phyloP scores from a whole-genome alignment of 2,888 invertebrate genomes.

The Archips xylosteana region DNA sequence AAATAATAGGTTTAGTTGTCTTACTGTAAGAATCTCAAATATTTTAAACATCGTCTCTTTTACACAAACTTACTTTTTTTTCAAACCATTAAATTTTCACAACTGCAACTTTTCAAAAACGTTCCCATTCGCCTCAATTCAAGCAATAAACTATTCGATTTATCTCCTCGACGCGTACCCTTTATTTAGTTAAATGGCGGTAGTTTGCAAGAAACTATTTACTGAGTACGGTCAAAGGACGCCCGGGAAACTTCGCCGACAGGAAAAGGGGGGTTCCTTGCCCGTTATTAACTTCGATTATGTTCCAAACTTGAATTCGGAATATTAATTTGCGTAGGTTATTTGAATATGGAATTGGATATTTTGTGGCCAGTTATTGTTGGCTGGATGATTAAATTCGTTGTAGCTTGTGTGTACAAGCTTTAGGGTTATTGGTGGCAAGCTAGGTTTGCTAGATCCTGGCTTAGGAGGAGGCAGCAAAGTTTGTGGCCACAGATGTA shows the following conservation, averaged over 20 bases:
- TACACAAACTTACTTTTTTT: slow-evolving; percentile 9
- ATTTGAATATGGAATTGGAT: slow-evolving; percentile 37
- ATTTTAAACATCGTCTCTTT: background rate
- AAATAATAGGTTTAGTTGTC: too few species aligned
- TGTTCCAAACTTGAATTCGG: slow-evolving; percentile 35
- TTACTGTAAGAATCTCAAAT: too few species aligned
- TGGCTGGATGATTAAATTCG: slow-evolving; percentile 13
- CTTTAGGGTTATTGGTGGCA: background rate
- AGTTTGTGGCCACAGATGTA: background rate
- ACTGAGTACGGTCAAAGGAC: slow-evolving; percentile 55
- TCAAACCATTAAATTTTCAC: slow-evolving; percentile 16
- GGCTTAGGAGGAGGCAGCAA: background rate
- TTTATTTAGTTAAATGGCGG: slow-evolving; percentile 55
- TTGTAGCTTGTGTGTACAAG: background rate
- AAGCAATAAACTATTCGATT: slow-evolving; percentile 51
- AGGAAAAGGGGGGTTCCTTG: slow-evolving; percentile 42
- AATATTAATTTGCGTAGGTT: slow-evolving; percentile 37
- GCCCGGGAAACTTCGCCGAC: slow-evolving; percentile 45
- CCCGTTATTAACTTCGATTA: slow-evolving; percentile 41
- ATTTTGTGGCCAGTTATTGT: slow-evolving; percentile 21
- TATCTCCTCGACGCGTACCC: slow-evolving; percentile 48
- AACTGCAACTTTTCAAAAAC: slow-evolving; percentile 37
- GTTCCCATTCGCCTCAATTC: slow-evolving; percentile 39
- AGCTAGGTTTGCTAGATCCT: background rate
- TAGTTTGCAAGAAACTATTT: slow-evolving; percentile 59